Evolutionary conservation across 2,888 invertebrate genomes (phyloP).

Genomic region (Ichneumon xanthorius): DNA sequence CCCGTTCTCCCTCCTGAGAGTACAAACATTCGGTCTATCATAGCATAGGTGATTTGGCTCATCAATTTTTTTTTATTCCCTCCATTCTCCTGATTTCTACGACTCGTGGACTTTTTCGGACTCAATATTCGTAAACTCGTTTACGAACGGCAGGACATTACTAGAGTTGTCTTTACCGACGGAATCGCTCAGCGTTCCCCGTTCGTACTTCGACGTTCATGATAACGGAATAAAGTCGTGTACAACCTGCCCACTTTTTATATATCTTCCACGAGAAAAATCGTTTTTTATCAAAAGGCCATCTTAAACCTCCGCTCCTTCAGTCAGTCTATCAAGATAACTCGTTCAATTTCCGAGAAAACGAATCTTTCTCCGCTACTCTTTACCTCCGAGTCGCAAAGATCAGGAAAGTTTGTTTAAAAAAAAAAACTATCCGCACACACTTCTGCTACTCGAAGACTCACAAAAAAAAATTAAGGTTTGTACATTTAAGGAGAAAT

Average conservation of each 20-base stretch:
- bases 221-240: slow-evolving; percentile 49
- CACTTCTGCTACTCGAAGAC: not conserved
- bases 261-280: slow-evolving; percentile 45
- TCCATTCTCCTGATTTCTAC: not conserved
- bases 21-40: no score
- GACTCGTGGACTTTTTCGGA: not conserved
- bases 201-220: slow-evolving; percentile 53
- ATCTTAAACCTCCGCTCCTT: slow-evolving; percentile 40
- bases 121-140: not conserved
- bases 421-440: not conserved
- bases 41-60: no score
- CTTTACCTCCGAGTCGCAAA: not conserved
- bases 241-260: slow-evolving; percentile 23
- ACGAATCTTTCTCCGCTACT: slow-evolving; percentile 28
- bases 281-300: slow-evolving; percentile 35
- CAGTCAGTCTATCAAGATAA: slow-evolving; percentile 32
- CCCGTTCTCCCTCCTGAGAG: no score
- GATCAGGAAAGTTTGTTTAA: not conserved
- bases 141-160: slow-evolving; percentile 12
- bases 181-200: not conserved
- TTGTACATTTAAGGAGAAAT: no score
- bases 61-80: no score
- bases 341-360: slow-evolving; percentile 46
- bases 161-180: slow-evolving; percentile 46
- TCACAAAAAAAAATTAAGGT: no score